phyloP scores from a whole-genome alignment of 1,140 invertebrate species.

The Stegodyphus mimosarum region DNA sequence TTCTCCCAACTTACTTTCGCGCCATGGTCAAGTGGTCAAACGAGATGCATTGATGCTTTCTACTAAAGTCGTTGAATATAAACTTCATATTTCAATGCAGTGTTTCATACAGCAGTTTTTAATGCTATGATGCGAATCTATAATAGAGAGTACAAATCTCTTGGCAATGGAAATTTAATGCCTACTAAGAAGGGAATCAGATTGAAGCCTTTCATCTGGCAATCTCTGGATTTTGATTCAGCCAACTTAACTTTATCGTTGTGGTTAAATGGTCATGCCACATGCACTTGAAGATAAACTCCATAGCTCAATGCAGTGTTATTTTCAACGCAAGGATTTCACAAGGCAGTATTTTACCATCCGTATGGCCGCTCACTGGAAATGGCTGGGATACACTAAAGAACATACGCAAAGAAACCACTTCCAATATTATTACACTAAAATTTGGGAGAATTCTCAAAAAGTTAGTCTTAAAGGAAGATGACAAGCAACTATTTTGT shows the following conservation, averaged over 20 bases:
- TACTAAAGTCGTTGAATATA: too few species aligned
- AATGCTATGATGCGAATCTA: too few species aligned
- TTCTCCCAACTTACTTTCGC: too few species aligned
- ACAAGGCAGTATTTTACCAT: not conserved
- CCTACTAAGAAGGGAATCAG: not conserved
- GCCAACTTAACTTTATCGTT: not conserved
- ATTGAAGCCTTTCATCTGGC: not conserved
- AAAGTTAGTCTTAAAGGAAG: not conserved
- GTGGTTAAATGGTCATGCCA: not conserved
- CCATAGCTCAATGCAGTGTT: not conserved
- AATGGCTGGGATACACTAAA: too few species aligned
- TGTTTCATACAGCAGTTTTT: too few species aligned
- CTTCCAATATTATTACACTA: too few species aligned
- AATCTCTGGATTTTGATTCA: not conserved
- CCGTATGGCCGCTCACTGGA: not conserved
- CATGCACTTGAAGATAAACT: not conserved
- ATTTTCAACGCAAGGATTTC: not conserved
- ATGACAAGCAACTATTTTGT: not conserved
- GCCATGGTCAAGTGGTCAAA: too few species aligned
- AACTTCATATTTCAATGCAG: too few species aligned
- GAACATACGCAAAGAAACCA: too few species aligned
- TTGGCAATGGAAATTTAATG: not conserved
- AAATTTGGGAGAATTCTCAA: too few species aligned
- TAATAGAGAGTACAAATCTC: not conserved
- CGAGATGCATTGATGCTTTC: too few species aligned